phyloP scores from a whole-genome alignment of 2,113 vertebrate species.

The Cephalopholis sonnerati region DNA sequence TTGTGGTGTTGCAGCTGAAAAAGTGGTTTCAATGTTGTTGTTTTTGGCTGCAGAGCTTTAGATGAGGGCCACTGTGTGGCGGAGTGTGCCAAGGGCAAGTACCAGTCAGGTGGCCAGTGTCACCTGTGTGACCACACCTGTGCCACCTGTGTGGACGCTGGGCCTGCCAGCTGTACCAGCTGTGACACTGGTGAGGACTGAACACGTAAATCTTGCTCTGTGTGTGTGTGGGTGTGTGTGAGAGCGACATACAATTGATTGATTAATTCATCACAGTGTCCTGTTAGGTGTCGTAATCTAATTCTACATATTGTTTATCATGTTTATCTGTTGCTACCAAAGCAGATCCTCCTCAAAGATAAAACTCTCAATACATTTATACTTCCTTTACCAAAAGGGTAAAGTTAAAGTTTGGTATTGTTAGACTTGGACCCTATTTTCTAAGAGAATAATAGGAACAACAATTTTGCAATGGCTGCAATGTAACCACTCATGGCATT shows the following conservation, averaged over 20 bases:
- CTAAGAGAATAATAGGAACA: too few species aligned
- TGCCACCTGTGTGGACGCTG: constrained; percentile 87
- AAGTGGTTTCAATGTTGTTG: background rate
- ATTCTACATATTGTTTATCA: background rate
- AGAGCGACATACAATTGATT: background rate
- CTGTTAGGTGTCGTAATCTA: too few species aligned
- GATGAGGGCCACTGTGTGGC: constrained; percentile 87
- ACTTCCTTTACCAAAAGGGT: too few species aligned
- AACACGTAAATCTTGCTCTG: background rate
- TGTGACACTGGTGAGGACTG: constrained; percentile 89
- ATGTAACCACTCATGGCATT: too few species aligned
- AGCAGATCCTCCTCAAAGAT: too few species aligned
- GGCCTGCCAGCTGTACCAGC: constrained; percentile 87
- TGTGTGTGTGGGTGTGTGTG: background rate
- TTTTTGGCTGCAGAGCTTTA: constrained; percentile 82
- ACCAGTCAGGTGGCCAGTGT: constrained; percentile 86
- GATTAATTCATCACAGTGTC: background rate
- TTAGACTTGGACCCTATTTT: too few species aligned
- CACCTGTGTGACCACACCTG: constrained; percentile 93
- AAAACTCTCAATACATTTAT: too few species aligned
- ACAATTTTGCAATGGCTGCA: too few species aligned
- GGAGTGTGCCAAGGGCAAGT: constrained; percentile 87
- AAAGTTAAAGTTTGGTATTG: too few species aligned
- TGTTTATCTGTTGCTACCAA: background rate
- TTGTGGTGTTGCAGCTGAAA: background rate